Conservation (phyloP, 2,113 vertebrate species). For the Scolopax mira region DNA sequence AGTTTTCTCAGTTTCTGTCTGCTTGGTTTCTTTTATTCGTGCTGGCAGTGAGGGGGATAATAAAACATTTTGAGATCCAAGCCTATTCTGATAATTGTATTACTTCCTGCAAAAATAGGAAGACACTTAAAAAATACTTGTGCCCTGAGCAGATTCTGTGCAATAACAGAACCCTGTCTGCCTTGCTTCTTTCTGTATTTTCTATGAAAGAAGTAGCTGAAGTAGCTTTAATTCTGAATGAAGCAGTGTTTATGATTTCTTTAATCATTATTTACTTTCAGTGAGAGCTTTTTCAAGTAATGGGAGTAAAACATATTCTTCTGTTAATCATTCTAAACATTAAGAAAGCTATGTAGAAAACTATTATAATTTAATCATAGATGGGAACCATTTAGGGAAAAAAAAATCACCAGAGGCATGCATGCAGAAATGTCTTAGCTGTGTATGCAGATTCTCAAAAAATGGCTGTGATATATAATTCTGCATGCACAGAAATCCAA, state of each 20-base stretch:
- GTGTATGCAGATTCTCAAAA: neutral
- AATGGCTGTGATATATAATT: neutral
- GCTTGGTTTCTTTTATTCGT: neutral
- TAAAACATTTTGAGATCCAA: neutral
- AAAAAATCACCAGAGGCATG: neutral
- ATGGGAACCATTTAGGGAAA: neutral
- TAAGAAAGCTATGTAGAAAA: slow-evolving; percentile 18
- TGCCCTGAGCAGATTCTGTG: neutral
- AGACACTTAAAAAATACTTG: neutral
- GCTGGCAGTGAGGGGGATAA: neutral
- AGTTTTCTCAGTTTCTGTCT: neutral
- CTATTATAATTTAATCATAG: slow-evolving; percentile 7
- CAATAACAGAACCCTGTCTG: neutral
- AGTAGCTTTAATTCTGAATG: neutral
- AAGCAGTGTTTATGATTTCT: slow-evolving; percentile 27
- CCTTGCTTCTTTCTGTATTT: neutral
- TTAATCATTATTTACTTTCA: slow-evolving; percentile 56
- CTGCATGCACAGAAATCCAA: neutral
- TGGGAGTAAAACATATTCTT: slow-evolving; percentile 1
- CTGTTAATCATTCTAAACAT: neutral
- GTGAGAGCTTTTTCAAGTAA: slow-evolving; percentile 29
- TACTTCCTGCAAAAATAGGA: neutral
- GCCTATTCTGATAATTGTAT: neutral
- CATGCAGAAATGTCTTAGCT: neutral
- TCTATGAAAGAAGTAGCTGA: neutral